Evolutionary conservation across 1,140 invertebrate species (phyloP).

Genomic region (Wasmannia auropunctata): DNA sequence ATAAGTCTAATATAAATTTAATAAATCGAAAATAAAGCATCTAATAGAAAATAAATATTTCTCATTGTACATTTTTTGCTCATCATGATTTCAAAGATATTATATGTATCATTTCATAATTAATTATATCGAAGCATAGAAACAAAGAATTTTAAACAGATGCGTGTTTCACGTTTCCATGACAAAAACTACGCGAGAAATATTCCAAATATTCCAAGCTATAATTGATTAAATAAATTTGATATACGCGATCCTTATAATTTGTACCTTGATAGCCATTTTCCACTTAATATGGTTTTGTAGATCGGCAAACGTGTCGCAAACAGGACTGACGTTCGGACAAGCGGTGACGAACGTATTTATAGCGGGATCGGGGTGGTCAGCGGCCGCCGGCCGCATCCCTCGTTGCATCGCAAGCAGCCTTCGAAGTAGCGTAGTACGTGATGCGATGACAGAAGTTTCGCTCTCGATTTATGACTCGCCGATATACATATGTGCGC

Average conservation of each 20-base stretch:
- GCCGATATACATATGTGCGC: background rate
- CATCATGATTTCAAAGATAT: no score
- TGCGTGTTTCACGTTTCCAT: no score
- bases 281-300: slow-evolving; percentile 51
- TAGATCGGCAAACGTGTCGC: slow-evolving; percentile 68
- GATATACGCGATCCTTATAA: background rate
- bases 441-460: slow-evolving; percentile 79
- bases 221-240: background rate
- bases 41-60: no score
- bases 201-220: background rate
- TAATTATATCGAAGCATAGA: no score
- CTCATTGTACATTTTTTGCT: no score
- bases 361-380: slow-evolving; percentile 78
- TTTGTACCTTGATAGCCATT: slow-evolving; percentile 80
- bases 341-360: slow-evolving; percentile 80
- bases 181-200: background rate
- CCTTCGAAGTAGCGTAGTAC: slow-evolving; percentile 73
- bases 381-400: slow-evolving; percentile 58
- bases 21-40: no score
- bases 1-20: no score
- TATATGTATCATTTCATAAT: no score
- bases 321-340: slow-evolving; percentile 79
- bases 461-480: slow-evolving; percentile 62
- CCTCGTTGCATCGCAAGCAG: slow-evolving; percentile 77
- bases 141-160: no score